Percentiles rank a stretch among this genome's conserved stretches.
Evolutionary conservation across 2,797 vertebrate species (phyloP).

Genomic region (Gallirallus australis): DNA sequence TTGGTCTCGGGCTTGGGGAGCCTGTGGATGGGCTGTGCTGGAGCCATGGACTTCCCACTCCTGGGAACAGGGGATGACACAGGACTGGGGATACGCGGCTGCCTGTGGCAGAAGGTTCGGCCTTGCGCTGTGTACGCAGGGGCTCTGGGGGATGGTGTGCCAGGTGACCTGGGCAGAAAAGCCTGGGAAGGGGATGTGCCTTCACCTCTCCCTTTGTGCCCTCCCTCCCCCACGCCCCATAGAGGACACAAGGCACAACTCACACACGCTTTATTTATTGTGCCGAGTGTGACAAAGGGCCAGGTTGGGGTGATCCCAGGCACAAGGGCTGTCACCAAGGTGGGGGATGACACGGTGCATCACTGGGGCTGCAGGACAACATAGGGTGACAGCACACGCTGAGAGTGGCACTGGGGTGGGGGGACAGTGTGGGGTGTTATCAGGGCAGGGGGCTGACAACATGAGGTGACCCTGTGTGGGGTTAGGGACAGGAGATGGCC

Average conservation of each 20-base stretch:
- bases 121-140: too few relatives aligned
- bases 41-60: too few relatives aligned
- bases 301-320: neutral
- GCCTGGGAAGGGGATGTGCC: too few relatives aligned
- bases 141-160: too few relatives aligned
- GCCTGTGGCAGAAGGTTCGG: too few relatives aligned
- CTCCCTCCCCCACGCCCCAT: neutral
- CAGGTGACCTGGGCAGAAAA: too few relatives aligned
- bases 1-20: too few relatives aligned
- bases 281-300: neutral
- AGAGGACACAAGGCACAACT: neutral
- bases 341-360: neutral
- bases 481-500: too few relatives aligned
- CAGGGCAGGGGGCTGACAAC: neutral
- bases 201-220: neutral
- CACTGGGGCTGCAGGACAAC: neutral
- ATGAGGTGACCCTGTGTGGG: fast-evolving
- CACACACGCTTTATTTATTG: constrained; percentile 3
- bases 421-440: neutral
- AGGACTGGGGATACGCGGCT: too few relatives aligned
- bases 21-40: too few relatives aligned
- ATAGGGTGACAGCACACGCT: fast-evolving
- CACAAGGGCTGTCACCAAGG: neutral
- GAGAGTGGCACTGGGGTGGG: neutral
- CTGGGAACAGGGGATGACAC: too few relatives aligned